Conservation (phyloP, 2,888 invertebrate genomes). For the Lepidonotus clava region DNA sequence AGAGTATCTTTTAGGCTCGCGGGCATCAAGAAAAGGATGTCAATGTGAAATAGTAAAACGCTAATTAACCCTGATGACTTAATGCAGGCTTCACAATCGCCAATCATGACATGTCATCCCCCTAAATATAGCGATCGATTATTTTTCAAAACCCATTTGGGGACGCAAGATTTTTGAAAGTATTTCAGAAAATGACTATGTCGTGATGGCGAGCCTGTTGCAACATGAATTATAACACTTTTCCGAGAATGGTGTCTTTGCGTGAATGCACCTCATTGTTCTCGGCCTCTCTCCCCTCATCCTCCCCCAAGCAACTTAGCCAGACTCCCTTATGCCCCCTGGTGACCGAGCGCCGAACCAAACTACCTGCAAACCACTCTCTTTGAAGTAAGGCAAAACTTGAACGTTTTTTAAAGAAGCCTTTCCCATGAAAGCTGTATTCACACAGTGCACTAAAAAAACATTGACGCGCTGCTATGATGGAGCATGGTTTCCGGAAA, state of each 20-base stretch:
- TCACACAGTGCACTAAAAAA: too few relatives aligned
- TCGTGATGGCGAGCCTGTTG: neutral
- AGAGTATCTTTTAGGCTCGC: neutral
- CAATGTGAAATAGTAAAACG: conserved; percentile 27
- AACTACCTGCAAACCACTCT: neutral
- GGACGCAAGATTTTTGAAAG: neutral
- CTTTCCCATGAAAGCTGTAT: neutral
- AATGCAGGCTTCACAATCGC: conserved; percentile 12
- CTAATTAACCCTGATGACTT: conserved; percentile 19
- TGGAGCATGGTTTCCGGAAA: too few relatives aligned
- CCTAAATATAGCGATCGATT: neutral
- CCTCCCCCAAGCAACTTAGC: neutral
- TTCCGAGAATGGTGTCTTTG: neutral
- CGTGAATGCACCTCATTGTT: conserved; percentile 1
- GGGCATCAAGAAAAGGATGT: neutral
- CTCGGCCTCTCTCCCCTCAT: neutral
- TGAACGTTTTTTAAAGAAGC: neutral
- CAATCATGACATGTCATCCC: conserved; percentile 13
- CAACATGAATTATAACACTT: conserved; percentile 26
- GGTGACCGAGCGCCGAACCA: neutral
- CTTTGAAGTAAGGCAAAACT: neutral
- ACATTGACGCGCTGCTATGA: too few relatives aligned
- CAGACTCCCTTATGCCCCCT: conserved; percentile 23
- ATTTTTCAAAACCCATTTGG: neutral
- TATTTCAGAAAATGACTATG: neutral